These are phyloP conservation scores for Oryzias sinensis DNA, from an alignment of 2,797 vertebrate species.

Conservation along the genomic window DNA sequence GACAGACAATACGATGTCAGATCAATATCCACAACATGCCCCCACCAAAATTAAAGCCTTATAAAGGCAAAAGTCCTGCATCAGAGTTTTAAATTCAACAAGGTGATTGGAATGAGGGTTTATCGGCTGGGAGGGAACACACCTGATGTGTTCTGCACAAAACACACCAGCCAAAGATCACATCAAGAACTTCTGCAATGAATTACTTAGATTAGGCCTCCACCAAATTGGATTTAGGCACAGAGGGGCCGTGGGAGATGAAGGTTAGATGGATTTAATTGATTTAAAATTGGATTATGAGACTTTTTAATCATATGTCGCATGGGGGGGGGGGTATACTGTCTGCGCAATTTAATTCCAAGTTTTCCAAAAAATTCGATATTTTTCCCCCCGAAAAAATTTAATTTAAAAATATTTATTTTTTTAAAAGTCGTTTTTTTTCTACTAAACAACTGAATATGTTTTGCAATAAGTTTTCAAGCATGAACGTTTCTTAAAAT, in stretches of 20 bases:
- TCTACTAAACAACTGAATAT: neutral
- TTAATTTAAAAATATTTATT: neutral
- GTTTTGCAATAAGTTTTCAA: neutral
- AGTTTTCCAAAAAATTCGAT: conserved; percentile 1
- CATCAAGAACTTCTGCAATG: conserved; percentile 75
- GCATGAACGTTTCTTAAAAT: neutral
- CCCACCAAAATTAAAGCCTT: conserved; percentile 1
- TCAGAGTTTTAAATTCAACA: too few relatives aligned
- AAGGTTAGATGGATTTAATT: conserved; percentile 74
- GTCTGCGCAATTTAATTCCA: conserved; percentile 44
- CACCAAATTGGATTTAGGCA: conserved; percentile 74
- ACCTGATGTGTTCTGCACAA: conserved; percentile 60
- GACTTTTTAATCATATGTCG: conserved; percentile 62
- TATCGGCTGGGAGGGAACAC: conserved; percentile 62
- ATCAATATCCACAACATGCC: conserved; percentile 33
- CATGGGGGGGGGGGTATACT: conserved; percentile 34
- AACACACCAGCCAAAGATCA: conserved; percentile 70
- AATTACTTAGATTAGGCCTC: conserved; percentile 75
- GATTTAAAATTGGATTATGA: conserved; percentile 72
- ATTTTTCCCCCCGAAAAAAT: too few relatives aligned
- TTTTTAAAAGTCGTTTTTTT: neutral
- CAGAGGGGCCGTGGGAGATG: conserved; percentile 64
- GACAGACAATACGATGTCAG: conserved; percentile 20
- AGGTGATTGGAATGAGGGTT: neutral
- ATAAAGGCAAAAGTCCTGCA: neutral